These are phyloP conservation scores for Cataglyphis albicans DNA, from an alignment of 2,888 invertebrate species.

Conservation along the genomic window DNA sequence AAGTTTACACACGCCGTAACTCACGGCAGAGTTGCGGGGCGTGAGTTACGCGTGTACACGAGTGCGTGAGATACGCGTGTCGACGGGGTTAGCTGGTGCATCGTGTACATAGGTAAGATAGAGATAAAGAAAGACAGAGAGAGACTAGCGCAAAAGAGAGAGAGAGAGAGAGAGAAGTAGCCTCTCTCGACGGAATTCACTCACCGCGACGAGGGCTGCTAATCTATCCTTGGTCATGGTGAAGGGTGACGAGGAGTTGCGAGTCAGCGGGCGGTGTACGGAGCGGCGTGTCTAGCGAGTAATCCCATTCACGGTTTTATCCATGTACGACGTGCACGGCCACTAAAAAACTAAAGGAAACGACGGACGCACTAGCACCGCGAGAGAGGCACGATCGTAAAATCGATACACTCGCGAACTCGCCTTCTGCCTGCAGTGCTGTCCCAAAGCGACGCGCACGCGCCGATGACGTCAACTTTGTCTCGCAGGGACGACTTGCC, in stretches of 20 bases:
- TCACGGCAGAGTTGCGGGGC: background rate
- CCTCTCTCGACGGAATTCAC: conserved; percentile 78
- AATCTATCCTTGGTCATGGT: conserved; percentile 98
- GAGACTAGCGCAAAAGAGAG: background rate
- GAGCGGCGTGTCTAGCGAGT: conserved; percentile 82
- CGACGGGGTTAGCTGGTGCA: conserved; percentile 12
- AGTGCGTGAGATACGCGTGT: conserved; percentile 7
- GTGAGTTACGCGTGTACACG: conserved; percentile 21
- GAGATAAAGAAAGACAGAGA: conserved; percentile 13
- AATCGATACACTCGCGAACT: conserved; percentile 92
- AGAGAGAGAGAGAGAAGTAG: background rate
- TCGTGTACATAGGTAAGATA: background rate
- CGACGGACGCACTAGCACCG: conserved; percentile 84
- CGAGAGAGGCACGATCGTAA: conserved; percentile 89
- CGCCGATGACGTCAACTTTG: conserved; percentile 85
- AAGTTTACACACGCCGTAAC: conserved; percentile 17
- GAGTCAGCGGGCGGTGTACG: conserved; percentile 81
- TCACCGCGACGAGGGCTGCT: conserved; percentile 97
- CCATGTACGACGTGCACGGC: conserved; percentile 91
- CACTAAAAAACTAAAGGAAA: conserved; percentile 87
- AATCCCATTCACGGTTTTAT: conserved; percentile 93
- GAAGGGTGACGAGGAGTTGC: conserved; percentile 75
- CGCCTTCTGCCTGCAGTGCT: conserved; percentile 89
- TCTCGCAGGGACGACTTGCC: conserved; percentile 57
- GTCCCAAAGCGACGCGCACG: conserved; percentile 87